Conservation (phyloP, 2,113 vertebrate species). For the Atherinomorus stipes region DNA sequence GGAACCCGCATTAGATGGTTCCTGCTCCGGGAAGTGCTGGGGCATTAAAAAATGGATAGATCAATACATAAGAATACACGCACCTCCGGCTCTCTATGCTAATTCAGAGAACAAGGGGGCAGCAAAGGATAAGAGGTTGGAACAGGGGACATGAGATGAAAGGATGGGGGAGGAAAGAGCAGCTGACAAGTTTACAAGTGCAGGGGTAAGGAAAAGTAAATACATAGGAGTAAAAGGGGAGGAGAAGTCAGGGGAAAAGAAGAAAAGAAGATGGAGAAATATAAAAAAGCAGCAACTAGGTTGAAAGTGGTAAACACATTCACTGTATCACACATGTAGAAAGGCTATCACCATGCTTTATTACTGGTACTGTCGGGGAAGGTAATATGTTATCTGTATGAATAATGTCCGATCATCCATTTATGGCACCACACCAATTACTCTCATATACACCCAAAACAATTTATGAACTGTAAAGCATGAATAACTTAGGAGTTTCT, state of each 20-base stretch:
- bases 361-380: too few species aligned
- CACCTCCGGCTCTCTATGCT: slow-evolving; percentile 61
- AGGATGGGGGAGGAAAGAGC: slow-evolving; percentile 30
- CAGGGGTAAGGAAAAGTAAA: not conserved
- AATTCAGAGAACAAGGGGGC: slow-evolving; percentile 40
- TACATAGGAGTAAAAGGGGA: not conserved
- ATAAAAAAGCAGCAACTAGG: not conserved
- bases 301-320: not conserved
- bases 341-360: too few species aligned
- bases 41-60: slow-evolving; percentile 73
- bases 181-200: slow-evolving; percentile 9
- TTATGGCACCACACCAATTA: too few species aligned
- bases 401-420: too few species aligned
- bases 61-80: slow-evolving; percentile 70
- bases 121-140: slow-evolving; percentile 40
- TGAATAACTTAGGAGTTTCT: too few species aligned
- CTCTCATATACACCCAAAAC: too few species aligned
- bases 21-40: slow-evolving; percentile 44
- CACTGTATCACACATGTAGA: not conserved
- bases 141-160: slow-evolving; percentile 26
- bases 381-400: too few species aligned
- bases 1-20: slow-evolving; percentile 62
- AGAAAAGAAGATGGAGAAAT: not conserved
- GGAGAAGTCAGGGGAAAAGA: not conserved
- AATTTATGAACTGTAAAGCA: too few species aligned